Evolutionary conservation across 2,113 vertebrate genomes (phyloP).

Genomic region (Steatornis caripensis): DNA sequence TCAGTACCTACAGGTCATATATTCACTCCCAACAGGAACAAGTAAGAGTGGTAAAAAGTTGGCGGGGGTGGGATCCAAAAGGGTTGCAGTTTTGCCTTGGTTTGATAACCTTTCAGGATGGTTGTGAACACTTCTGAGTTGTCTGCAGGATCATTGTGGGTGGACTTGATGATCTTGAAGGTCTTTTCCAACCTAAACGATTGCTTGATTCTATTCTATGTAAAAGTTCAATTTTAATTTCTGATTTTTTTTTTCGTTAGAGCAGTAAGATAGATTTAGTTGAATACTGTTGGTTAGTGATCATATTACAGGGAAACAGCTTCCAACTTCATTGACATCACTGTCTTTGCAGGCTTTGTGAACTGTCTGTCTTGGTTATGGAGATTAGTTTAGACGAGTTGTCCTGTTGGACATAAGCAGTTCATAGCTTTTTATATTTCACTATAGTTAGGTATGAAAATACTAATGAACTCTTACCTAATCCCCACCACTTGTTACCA

Average conservation of each 20-base stretch:
- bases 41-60: not conserved
- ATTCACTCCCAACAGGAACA: not conserved
- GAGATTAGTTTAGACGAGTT: not conserved
- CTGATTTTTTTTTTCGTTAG: not conserved
- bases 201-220: not conserved
- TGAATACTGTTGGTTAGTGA: not conserved
- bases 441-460: not conserved
- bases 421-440: not conserved
- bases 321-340: not conserved
- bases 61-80: not conserved
- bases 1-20: not conserved
- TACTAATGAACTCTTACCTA: not conserved
- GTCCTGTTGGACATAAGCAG: not conserved
- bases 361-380: not conserved
- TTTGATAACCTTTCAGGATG: not conserved
- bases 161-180: not conserved
- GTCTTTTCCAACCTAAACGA: not conserved
- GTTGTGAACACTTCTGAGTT: not conserved
- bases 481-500: not conserved
- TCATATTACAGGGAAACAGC: not conserved
- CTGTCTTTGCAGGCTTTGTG: not conserved
- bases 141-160: not conserved
- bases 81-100: not conserved
- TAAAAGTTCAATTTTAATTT: not conserved
- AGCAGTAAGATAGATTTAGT: not conserved